Conservation (phyloP, 2,113 vertebrate genomes). For the Sardina pilchardus region DNA sequence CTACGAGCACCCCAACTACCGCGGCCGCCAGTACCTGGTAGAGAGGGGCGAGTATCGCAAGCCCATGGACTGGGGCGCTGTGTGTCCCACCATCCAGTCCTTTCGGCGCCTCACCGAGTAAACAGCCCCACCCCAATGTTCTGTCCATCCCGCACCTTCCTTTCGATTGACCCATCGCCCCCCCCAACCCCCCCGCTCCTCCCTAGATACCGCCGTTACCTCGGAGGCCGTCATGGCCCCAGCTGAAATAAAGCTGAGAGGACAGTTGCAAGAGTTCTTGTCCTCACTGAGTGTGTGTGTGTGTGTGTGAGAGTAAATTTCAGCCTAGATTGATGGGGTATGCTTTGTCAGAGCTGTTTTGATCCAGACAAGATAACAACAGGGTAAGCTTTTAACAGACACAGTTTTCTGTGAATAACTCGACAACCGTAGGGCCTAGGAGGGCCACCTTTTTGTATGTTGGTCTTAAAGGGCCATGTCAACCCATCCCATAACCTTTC, state of each 20-base stretch:
- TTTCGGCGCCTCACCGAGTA: slow-evolving; percentile 79
- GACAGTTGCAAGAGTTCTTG: not conserved
- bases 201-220: not conserved
- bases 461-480: too few species aligned
- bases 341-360: too few species aligned
- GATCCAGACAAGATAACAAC: too few species aligned
- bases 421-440: too few species aligned
- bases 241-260: not conserved
- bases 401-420: too few species aligned
- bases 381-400: too few species aligned
- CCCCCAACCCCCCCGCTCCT: too few species aligned
- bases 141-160: not conserved
- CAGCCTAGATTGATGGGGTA: too few species aligned
- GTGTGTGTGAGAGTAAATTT: not conserved
- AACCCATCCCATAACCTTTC: too few species aligned
- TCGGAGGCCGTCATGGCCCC: not conserved
- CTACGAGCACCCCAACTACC: slow-evolving; percentile 90
- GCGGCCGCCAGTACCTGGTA: slow-evolving; percentile 89
- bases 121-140: not conserved
- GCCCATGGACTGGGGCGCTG: slow-evolving; percentile 85
- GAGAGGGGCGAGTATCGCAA: slow-evolving; percentile 90
- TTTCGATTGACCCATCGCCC: too few species aligned
- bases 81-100: slow-evolving; percentile 79
- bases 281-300: not conserved
- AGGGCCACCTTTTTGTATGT: too few species aligned